phyloP scores from a whole-genome alignment of 23 tunicate genomes.

The Halocynthia roretzi region DNA sequence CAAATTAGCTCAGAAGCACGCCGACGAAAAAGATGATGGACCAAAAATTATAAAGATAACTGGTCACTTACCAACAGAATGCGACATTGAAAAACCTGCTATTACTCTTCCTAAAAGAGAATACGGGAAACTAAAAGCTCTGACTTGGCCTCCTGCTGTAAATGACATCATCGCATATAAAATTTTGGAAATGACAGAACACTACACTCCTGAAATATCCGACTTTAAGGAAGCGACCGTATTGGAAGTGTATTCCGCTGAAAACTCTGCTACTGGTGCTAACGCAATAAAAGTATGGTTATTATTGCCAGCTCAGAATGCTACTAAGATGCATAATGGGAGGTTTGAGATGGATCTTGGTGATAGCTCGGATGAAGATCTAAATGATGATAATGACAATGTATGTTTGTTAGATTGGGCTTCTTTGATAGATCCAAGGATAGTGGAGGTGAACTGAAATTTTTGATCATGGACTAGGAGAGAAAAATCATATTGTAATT shows the following conservation, averaged over 20 bases:
- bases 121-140: conserved; percentile 17
- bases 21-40: background rate
- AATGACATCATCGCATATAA: conserved; percentile 63
- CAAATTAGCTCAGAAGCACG: background rate
- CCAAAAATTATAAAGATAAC: no score
- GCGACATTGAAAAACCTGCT: no score
- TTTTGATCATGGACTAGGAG: no score
- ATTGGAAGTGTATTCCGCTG: background rate
- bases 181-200: conserved; percentile 47
- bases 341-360: conserved; percentile 47
- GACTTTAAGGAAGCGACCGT: conserved; percentile 42
- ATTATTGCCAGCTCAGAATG: conserved; percentile 17
- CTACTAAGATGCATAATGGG: conserved; percentile 14
- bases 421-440: conserved; percentile 29
- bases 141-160: conserved; percentile 64
- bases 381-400: background rate
- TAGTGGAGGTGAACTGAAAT: background rate
- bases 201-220: conserved; percentile 61
- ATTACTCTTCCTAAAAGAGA: background rate
- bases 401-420: conserved; percentile 20
- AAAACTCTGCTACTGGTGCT: conserved; percentile 9
- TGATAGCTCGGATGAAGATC: conserved; percentile 1
- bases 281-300: conserved; percentile 6
- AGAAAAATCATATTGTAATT: no score
- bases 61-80: no score